phyloP scores from a whole-genome alignment of 2,113 vertebrate species.

The Eublepharis macularius region DNA sequence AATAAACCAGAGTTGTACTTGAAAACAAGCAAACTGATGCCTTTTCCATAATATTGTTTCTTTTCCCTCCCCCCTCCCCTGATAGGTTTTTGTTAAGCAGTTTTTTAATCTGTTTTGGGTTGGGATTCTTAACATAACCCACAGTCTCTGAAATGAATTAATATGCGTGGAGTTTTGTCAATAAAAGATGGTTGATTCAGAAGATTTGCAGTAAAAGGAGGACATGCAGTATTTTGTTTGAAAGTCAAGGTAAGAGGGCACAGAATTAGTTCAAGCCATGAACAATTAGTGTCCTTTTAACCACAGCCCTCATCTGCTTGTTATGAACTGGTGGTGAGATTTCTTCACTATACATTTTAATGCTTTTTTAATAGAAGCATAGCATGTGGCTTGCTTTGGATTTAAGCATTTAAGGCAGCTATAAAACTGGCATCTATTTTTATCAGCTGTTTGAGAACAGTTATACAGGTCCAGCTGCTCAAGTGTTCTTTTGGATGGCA shows the following conservation, averaged over 20 bases:
- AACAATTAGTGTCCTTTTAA: conserved; percentile 30
- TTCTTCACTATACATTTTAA: conserved; percentile 65
- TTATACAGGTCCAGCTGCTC: conserved; percentile 81
- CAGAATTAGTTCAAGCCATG: conserved; percentile 38
- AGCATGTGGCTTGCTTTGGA: conserved; percentile 75
- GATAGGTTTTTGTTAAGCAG: not conserved
- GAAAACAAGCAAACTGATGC: not conserved
- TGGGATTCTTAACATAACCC: not conserved
- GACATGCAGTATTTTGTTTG: not conserved
- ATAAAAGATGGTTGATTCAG: not conserved
- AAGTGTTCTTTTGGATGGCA: conserved; percentile 82
- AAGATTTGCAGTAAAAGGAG: not conserved
- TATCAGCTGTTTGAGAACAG: conserved; percentile 75
- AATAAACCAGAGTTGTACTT: too few relatives aligned
- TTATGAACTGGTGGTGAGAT: conserved; percentile 54
- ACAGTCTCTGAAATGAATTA: not conserved
- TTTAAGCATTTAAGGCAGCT: conserved; percentile 72
- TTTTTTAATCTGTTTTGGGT: not conserved
- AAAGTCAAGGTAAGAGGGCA: conserved; percentile 3
- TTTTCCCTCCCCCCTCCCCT: fast-evolving
- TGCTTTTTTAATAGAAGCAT: conserved; percentile 62
- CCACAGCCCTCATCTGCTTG: conserved; percentile 42
- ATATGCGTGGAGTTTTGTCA: not conserved
- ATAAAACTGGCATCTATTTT: conserved; percentile 82
- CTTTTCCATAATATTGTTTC: not conserved